Conservation (phyloP, 2,797 vertebrate species). For the Megalops cyprinoides region DNA sequence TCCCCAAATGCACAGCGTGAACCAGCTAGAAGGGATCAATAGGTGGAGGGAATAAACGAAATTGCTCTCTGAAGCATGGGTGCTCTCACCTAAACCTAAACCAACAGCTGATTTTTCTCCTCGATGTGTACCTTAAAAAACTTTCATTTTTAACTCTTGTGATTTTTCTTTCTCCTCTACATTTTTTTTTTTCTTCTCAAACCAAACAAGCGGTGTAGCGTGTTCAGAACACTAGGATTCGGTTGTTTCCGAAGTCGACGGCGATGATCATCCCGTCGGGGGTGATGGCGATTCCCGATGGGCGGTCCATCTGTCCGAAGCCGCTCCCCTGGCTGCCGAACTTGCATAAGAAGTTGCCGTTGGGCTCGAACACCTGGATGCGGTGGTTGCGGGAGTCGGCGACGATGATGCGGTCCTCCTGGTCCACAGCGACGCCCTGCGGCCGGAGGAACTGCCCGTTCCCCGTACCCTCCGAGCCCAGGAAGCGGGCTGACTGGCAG, state of each 20-base stretch:
- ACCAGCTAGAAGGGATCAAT: background rate
- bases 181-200: constrained; percentile 55
- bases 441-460: constrained; percentile 96
- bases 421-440: constrained; percentile 94
- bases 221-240: constrained; percentile 92
- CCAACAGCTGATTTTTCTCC: constrained; percentile 13
- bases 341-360: constrained; percentile 98
- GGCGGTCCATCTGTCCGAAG: constrained; percentile 98
- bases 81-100: background rate
- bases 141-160: constrained; percentile 47
- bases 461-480: constrained; percentile 91
- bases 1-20: background rate
- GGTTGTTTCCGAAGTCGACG: constrained; percentile 99
- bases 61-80: background rate
- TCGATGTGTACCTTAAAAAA: constrained; percentile 60
- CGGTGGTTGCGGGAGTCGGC: constrained; percentile 97
- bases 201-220: constrained; percentile 39
- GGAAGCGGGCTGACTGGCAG: constrained; percentile 95
- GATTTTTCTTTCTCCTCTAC: constrained; percentile 28
- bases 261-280: constrained; percentile 96
- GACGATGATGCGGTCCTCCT: constrained; percentile 97
- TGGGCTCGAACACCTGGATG: constrained; percentile 97
- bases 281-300: constrained; percentile 93
- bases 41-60: background rate
- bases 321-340: constrained; percentile 94